Percentiles rank a stretch among this genome's conserved stretches.
phyloP scores from a whole-genome alignment of 2,113 vertebrate species.

The Albula goreensis region DNA sequence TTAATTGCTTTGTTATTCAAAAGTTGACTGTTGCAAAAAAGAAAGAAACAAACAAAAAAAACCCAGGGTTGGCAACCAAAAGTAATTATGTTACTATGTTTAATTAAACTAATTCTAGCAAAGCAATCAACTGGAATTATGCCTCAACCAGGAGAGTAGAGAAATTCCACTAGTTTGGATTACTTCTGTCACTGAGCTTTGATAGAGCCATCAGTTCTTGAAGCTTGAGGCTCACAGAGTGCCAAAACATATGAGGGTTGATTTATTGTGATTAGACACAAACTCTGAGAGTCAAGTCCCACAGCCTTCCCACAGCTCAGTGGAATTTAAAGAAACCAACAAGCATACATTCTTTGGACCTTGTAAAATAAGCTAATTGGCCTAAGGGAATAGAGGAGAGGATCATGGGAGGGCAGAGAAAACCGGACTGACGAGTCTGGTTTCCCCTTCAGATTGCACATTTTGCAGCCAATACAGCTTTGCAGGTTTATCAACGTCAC shows the following conservation, averaged over 20 bases:
- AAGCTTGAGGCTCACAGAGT: neutral
- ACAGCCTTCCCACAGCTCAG: neutral
- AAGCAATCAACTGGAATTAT: neutral
- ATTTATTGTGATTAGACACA: neutral
- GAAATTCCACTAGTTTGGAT: neutral
- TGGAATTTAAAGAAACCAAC: neutral
- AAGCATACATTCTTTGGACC: neutral
- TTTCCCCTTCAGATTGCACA: neutral
- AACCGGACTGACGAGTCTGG: neutral
- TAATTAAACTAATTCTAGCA: neutral
- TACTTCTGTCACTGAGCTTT: neutral
- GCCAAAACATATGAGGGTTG: neutral
- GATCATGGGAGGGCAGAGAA: slow-evolving; percentile 1
- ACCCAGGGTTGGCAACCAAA: too few relatives aligned
- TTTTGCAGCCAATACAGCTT: neutral
- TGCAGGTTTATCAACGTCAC: neutral
- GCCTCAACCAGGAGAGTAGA: neutral
- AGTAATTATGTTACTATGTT: neutral
- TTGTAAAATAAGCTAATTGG: neutral
- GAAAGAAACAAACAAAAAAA: too few relatives aligned
- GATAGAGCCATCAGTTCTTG: neutral
- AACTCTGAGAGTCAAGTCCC: neutral
- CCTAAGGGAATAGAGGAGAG: neutral
- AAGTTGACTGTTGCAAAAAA: neutral
- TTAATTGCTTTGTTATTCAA: neutral